phyloP scores from a whole-genome alignment of 2,888 invertebrate species.

The Seira sanloemensis region DNA sequence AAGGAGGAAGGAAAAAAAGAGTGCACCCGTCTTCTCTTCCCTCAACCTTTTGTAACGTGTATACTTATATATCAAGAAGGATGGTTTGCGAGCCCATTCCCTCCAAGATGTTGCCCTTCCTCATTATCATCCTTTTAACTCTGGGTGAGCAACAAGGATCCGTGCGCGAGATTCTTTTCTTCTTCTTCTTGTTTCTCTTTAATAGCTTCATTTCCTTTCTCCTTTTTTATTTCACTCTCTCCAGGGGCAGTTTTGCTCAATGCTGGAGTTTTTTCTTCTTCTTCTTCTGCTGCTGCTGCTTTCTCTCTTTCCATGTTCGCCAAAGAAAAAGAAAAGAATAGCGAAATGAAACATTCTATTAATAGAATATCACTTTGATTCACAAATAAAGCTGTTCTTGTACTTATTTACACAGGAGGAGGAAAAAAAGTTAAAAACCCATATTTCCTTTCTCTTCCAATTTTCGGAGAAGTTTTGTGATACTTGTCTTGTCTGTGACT shows the following conservation, averaged over 20 bases:
- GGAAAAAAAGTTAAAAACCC: neutral
- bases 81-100: constrained; percentile 47
- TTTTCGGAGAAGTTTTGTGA: neutral
- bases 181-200: constrained; percentile 24
- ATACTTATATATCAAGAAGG: neutral
- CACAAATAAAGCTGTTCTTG: neutral
- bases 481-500: neutral
- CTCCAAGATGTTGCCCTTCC: constrained; percentile 61
- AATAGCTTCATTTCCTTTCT: constrained; percentile 33
- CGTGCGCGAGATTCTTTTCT: constrained; percentile 38
- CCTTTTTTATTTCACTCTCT: constrained; percentile 5
- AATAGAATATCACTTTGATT: neutral
- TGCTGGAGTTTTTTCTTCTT: neutral
- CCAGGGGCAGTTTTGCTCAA: constrained; percentile 9
- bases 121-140: constrained; percentile 65
- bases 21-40: constrained; percentile 14
- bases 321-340: too few species aligned
- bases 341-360: constrained; percentile 10
- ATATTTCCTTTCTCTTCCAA: neutral
- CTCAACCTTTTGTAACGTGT: neutral
- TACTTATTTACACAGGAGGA: neutral
- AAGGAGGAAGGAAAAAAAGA: constrained; percentile 17
- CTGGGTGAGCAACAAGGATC: constrained; percentile 47
- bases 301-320: too few species aligned
- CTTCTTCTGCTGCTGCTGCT: too few species aligned